Evolutionary conservation across 1,140 invertebrate genomes (phyloP).

Genomic region (Thereuonema tuberculata): DNA sequence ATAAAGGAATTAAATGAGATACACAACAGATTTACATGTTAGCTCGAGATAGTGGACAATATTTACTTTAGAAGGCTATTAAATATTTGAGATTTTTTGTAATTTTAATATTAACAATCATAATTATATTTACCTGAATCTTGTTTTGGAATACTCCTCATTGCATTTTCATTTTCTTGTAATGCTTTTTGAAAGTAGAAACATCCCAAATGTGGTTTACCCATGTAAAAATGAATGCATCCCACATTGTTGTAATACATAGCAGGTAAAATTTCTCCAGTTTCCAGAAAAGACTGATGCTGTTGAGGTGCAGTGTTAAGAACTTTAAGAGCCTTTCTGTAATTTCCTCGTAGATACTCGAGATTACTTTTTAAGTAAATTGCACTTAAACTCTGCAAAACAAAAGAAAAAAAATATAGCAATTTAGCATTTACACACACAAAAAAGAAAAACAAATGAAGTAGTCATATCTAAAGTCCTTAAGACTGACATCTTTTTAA

Average conservation of each 20-base stretch:
- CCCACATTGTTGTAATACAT: slow-evolving; percentile 82
- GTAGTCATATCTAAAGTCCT: no score
- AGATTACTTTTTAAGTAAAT: slow-evolving; percentile 52
- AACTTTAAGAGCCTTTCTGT: slow-evolving; percentile 49
- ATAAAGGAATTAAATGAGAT: no score
- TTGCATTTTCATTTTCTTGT: slow-evolving; percentile 54
- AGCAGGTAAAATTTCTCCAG: slow-evolving; percentile 47
- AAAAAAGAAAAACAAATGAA: not conserved
- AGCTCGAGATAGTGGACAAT: no score
- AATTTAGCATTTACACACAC: no score
- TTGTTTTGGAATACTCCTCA: slow-evolving; percentile 34
- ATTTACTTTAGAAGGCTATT: no score
- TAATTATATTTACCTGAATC: not conserved
- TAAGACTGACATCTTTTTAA: no score
- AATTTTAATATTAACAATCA: no score
- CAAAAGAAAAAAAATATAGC: slow-evolving; percentile 5
- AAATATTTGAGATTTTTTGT: no score
- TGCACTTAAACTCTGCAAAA: slow-evolving; percentile 42
- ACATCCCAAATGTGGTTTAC: slow-evolving; percentile 69
- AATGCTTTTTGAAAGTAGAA: slow-evolving; percentile 74
- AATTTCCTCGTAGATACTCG: slow-evolving; percentile 53
- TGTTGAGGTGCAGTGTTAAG: slow-evolving; percentile 40
- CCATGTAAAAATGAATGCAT: slow-evolving; percentile 68
- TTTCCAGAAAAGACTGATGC: slow-evolving; percentile 34
- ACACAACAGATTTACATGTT: no score